Percentiles rank a stretch among this genome's conserved stretches.
Evolutionary conservation across 1,140 invertebrate species (phyloP).

Genomic region (Ostrea denselamellosa): DNA sequence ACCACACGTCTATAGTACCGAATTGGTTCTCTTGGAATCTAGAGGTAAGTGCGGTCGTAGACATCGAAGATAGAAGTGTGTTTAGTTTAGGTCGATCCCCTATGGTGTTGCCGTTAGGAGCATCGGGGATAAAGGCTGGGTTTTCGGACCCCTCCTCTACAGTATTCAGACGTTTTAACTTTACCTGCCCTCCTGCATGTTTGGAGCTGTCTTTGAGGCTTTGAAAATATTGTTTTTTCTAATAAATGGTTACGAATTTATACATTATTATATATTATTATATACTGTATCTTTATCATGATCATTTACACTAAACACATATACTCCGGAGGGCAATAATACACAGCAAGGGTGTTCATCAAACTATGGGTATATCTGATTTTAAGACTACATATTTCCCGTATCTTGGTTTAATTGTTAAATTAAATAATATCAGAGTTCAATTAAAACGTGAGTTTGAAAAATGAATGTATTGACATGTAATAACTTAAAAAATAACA

Average conservation of each 20-base stretch:
- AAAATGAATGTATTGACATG: too few relatives aligned
- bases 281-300: too few relatives aligned
- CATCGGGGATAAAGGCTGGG: conserved; percentile 30
- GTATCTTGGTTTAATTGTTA: too few relatives aligned
- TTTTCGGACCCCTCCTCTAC: conserved; percentile 57
- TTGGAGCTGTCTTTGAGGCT: background rate
- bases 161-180: conserved; percentile 51
- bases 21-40: conserved; percentile 82
- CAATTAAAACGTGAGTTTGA: too few relatives aligned
- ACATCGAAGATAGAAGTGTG: background rate
- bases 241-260: background rate
- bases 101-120: background rate
- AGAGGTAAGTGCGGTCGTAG: background rate
- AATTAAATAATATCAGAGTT: too few relatives aligned
- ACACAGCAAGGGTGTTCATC: too few relatives aligned
- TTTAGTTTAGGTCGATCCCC: background rate
- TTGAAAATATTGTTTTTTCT: background rate
- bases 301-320: too few relatives aligned
- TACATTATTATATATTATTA: too few relatives aligned
- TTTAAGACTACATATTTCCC: too few relatives aligned
- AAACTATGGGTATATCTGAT: too few relatives aligned
- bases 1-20: conserved; percentile 95
- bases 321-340: too few relatives aligned
- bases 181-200: conserved; percentile 1
- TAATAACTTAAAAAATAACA: too few relatives aligned